Base-by-base conservation (phyloP, 2,888 invertebrate species). In the Caradrina clavipalpis region DNA sequence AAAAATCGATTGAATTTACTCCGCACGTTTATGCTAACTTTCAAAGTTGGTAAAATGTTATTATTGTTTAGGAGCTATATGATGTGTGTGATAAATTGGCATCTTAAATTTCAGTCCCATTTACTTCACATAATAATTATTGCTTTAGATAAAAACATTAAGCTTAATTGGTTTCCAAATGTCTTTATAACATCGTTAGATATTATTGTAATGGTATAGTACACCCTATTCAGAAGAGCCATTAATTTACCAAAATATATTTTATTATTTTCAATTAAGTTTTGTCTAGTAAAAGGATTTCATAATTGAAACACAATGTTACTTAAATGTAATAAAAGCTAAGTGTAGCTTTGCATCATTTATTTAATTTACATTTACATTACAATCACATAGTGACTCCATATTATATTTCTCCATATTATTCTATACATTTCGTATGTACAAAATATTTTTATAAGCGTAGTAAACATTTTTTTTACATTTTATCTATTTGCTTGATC, bases 331-430 rank as follows among this genome's bases (percentile, higher is more conserved):
- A 72, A 55, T 68, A 77, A 76, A 63, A 61, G 53, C 54, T 64
- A 19, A 19, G 35, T 60, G n/a, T 50, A 73, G 72, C 69, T 75
- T 74, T 76, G 76, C 75, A 75, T 80, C 73, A 66, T 82, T 81
- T 82, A 80, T 86, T 86, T 87, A 83, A 86, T 87, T 87, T 80
- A 87, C 79, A 86, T 86, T 87, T 81, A 87, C 79, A 82, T 84
- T 80, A 76, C 49, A 61, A 91, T 92, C 91, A 93, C 92, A 91
- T 75, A 89, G 90, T 91, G 91, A 92, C 88, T 79, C 82, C 71
- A 85, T 73, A 77, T 79, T 79, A 84, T 79, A 87, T 35, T 35
- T 35, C 35, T 35, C 35, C 35, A 35, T 35, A 35, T 35, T 35
- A 35, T 87, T 88, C 88, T 85, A 88, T 87, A 87, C 86, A 86